phyloP scores from a whole-genome alignment of 2,113 vertebrate species.

The Phalacrocorax pelagicus region DNA sequence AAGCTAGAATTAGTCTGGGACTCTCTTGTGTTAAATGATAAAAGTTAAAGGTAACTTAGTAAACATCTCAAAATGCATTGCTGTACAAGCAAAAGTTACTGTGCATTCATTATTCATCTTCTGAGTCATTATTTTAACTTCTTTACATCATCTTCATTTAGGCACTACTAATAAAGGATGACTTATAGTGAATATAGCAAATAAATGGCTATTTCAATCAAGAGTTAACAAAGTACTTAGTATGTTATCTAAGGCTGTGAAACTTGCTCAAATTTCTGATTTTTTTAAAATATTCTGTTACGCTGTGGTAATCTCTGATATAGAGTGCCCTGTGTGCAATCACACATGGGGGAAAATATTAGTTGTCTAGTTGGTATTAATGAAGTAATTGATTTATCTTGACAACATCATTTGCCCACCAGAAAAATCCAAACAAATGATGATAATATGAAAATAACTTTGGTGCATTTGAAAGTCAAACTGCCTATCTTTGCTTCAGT shows the following conservation, averaged over 20 bases:
- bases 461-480: background rate
- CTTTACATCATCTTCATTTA: background rate
- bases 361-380: background rate
- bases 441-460: background rate
- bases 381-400: background rate
- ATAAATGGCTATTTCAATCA: background rate
- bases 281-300: background rate
- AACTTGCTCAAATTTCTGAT: background rate
- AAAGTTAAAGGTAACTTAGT: background rate
- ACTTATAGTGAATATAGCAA: background rate
- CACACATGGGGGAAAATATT: background rate
- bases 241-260: background rate
- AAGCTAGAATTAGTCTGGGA: background rate
- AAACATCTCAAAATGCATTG: background rate
- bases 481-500: background rate
- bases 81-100: background rate
- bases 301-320: background rate
- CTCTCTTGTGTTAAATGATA: background rate
- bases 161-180: background rate
- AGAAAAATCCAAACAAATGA: background rate
- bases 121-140: background rate
- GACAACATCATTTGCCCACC: background rate
- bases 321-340: background rate
- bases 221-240: background rate
- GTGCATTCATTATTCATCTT: background rate